Conservation (phyloP, 2,797 vertebrate genomes). For the Sparus aurata region DNA sequence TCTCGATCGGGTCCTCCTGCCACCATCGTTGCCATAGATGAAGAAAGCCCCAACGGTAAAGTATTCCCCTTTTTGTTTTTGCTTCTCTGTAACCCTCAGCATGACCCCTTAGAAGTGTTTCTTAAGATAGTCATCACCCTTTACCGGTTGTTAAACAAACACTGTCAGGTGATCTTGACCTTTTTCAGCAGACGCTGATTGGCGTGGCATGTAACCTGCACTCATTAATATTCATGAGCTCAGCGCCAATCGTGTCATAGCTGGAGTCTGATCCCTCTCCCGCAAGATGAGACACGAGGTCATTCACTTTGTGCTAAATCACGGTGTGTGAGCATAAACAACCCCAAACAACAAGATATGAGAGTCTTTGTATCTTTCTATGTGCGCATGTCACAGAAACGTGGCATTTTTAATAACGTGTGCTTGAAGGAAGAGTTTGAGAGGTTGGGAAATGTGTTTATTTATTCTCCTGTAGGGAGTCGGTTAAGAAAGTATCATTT, state of each 20-base stretch:
- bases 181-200: conserved; percentile 49
- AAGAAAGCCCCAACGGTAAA: conserved; percentile 97
- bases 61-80: conserved; percentile 21
- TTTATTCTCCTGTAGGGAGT: not conserved
- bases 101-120: not conserved
- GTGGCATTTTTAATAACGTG: too few species aligned
- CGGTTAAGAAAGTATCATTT: too few species aligned
- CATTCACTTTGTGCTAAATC: conserved; percentile 9
- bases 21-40: conserved; percentile 98
- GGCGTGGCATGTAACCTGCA: conserved; percentile 32
- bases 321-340: conserved; percentile 1
- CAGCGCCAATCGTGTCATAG: conserved; percentile 24
- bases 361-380: not conserved
- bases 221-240: conserved; percentile 59
- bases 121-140: conserved; percentile 20
- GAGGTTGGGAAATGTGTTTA: not conserved
- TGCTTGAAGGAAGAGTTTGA: not conserved
- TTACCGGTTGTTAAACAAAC: conserved; percentile 32
- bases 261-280: conserved; percentile 29
- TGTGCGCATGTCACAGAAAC: not conserved
- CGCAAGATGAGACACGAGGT: conserved; percentile 9
- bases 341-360: not conserved
- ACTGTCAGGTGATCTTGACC: conserved; percentile 48
- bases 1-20: conserved; percentile 95
- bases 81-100: conserved; percentile 1